A percentile compares a stretch with the other conserved stretches of the same genome.
These are phyloP conservation scores for Anabacerthia variegaticeps DNA, from an alignment of 2,797 vertebrate species.

Conservation along the genomic window DNA sequence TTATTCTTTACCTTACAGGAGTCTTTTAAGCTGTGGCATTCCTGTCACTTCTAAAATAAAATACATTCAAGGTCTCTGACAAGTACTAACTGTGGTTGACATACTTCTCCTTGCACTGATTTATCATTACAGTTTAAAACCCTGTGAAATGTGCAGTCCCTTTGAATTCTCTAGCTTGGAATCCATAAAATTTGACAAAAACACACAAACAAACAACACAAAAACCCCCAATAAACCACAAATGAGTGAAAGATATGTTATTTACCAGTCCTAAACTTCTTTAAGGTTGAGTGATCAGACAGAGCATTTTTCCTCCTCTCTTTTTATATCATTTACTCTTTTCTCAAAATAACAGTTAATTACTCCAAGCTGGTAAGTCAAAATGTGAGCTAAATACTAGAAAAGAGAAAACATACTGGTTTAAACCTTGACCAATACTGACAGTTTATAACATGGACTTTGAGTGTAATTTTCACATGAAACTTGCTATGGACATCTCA, in stretches of 20 bases:
- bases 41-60: neutral
- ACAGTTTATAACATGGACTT: neutral
- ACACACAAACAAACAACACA: too few species aligned
- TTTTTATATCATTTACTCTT: neutral
- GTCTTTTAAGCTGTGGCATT: neutral
- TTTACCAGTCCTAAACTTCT: neutral
- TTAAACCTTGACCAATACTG: neutral
- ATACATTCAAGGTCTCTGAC: neutral
- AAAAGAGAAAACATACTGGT: neutral
- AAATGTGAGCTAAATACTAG: neutral
- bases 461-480: neutral
- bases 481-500: neutral
- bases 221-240: neutral
- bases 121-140: neutral
- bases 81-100: neutral
- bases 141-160: neutral
- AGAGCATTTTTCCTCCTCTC: neutral
- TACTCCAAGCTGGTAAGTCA: neutral
- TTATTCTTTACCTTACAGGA: neutral
- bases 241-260: neutral
- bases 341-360: neutral
- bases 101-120: neutral
- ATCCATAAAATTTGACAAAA: neutral
- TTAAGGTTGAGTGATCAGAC: neutral
- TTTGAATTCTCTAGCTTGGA: neutral